Evolutionary conservation across 2,888 invertebrate genomes (phyloP), one percentile per base, ranked within the genome.

Genomic region (Xestia c-nigrum): DNA sequence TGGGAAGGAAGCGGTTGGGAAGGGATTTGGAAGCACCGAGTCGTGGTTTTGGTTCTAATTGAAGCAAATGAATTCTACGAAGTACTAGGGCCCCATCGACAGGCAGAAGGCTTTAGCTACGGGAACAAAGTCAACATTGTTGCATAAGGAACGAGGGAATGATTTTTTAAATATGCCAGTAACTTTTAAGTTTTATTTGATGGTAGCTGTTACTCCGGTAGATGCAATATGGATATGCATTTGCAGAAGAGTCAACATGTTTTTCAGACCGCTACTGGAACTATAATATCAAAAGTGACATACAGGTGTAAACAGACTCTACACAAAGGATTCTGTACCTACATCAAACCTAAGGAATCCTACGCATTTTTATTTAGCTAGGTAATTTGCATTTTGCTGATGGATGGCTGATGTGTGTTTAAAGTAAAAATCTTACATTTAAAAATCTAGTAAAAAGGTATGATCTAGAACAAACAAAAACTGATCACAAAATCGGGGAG

Each of bases 41-140:
- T 75, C 70, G 43, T 73, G 24, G 57, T 59, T 72, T 81, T 61
- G 55, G 68, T 73, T 66, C 75, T 85, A 84, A 85, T 81, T 84
- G 81, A 81, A 84, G 52, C 57, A 70, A 81, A 81, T 71, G 31
- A 61, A 76, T 80, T 69, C 67, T 69, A 24, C 66, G n/a, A 46
- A 40, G 76, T 82, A 85, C 82, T 40, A 82, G 84, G 70, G 79
- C 59, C 21, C 12, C 73, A 73, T 72, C 68, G 71, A 84, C 64
- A 57, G 59, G 68, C 67, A 70, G 72, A 83, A 85, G 65, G 71
- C 68, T 84, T 65, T 38, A 55, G n/a, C 24, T 63, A 66, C 68
- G 50, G 43, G 55, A 81, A 57, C 57, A 50, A 50, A 12, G 24
- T 73, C 87, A 84, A 83, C 87, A 79, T 55, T 83, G 83, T 83